Evolutionary conservation across 1,140 invertebrate species (phyloP), one percentile per base, ranked within the genome.

Genomic region (Heliothis subflexa): DNA sequence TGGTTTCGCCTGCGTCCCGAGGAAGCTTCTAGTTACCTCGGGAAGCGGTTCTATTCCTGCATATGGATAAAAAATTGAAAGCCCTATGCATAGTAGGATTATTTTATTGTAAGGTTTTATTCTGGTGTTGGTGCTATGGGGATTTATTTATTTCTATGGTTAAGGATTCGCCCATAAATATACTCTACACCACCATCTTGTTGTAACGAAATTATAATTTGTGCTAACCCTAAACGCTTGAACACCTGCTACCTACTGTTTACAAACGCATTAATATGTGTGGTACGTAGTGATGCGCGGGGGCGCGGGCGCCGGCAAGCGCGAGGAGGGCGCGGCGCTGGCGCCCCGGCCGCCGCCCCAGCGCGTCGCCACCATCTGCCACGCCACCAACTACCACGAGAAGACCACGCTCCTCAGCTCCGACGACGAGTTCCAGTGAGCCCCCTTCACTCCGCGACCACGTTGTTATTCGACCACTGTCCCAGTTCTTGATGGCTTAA

Each of bases 321-420:
- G 87, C 80, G 84, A 83, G 10, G 16, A 95, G 81, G 89, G 95
- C 87, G 87, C 96, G 86, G 81, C 96, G 91, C 77, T 96, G 93
- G 91, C 96, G 93, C 86, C 95, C 88, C 81, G 96, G 89, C 89
- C 95, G 71, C 91, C 95, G 83, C 95, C 96, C 18, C 96, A 97
- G 85, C 95, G 96, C 25, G 97, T 97, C 33, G 96, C 97, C 4
- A 97, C 97, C 76, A 97, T 98, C 83, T 87, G 86, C 80, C 90
- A 94, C 54, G 97, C 96, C 18, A 96, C 96, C 87, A 97, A 97
- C 90, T 98, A 99, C 95, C 99, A 98, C 94, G 99, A 99, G 95
- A 99, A 99, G 95, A 98, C 98, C 21, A 98, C 99, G 95, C 95
- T 99, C 71, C 96, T 99, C 76, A 99, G 98, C 95, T 99, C 98